Conservation (phyloP, 2,113 vertebrate genomes). For the Zeus faber region DNA sequence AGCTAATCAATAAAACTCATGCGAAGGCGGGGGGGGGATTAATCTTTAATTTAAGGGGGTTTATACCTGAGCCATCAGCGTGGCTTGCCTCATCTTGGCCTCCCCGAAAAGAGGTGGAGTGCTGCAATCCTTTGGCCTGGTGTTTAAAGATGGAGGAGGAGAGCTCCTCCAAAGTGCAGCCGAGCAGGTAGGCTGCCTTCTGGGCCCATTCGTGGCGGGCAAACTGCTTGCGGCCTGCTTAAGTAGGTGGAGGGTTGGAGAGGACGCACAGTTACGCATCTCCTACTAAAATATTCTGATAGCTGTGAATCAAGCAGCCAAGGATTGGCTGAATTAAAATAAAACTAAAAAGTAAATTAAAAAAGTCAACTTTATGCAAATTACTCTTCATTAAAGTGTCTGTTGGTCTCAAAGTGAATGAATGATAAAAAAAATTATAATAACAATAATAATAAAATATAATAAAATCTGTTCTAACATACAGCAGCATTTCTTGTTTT, state of each 20-base stretch:
- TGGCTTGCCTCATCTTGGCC: conserved; percentile 78
- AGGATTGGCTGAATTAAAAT: too few relatives aligned
- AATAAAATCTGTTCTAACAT: too few relatives aligned
- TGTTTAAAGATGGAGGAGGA: conserved; percentile 95
- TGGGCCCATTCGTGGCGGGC: conserved; percentile 97
- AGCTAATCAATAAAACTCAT: neutral
- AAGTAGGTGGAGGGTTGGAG: neutral
- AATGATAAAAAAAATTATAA: too few relatives aligned
- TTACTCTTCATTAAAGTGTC: too few relatives aligned
- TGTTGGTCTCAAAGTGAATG: too few relatives aligned
- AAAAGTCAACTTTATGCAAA: too few relatives aligned
- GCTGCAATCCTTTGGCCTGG: conserved; percentile 86
- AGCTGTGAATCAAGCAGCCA: too few relatives aligned
- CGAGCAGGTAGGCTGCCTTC: conserved; percentile 92
- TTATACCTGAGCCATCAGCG: conserved; percentile 75
- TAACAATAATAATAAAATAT: too few relatives aligned
- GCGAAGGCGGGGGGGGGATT: neutral
- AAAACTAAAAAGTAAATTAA: too few relatives aligned
- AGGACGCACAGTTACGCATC: neutral
- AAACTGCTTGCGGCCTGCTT: conserved; percentile 89
- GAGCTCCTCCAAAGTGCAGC: conserved; percentile 90
- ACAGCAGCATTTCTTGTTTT: too few relatives aligned
- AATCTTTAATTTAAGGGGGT: neutral
- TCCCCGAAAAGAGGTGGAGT: conserved; percentile 91
- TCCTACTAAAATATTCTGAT: too few relatives aligned